These are phyloP conservation scores for Porites lobata DNA, from an alignment of 92 coral and sea anemone genomes.

Conservation along the genomic window DNA sequence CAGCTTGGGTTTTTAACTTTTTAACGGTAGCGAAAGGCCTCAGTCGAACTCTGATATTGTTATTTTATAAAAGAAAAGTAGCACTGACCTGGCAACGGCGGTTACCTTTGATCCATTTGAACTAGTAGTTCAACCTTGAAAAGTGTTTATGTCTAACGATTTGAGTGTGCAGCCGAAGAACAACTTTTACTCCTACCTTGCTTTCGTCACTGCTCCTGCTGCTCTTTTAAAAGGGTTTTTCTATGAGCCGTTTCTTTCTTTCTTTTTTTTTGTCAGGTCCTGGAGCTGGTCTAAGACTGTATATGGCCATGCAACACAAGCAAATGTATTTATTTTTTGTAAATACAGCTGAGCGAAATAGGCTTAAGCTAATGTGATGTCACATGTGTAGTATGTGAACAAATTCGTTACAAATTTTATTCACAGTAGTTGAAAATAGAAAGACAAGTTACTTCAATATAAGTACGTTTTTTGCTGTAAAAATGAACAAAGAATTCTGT, in stretches of 20 bases:
- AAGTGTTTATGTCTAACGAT: too few species aligned
- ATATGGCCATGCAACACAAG: neutral
- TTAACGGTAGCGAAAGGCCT: too few species aligned
- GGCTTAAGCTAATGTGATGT: neutral
- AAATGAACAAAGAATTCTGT: neutral
- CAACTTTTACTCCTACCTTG: neutral
- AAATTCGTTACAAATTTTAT: neutral
- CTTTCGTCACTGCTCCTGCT: neutral
- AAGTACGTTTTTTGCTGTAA: neutral
- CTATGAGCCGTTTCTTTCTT: neutral
- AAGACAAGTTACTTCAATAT: neutral
- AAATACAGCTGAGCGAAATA: neutral
- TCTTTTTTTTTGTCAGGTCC: slow-evolving; percentile 47
- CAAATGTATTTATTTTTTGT: slow-evolving; percentile 15
- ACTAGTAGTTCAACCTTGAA: too few species aligned
- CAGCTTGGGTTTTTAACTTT: too few species aligned
- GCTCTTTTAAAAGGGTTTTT: neutral
- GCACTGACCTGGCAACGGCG: too few species aligned
- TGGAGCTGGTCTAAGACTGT: slow-evolving; percentile 65
- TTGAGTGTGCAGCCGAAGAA: too few species aligned
- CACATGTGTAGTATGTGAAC: neutral
- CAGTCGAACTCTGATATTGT: too few species aligned
- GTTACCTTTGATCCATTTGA: too few species aligned
- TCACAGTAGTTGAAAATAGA: neutral
- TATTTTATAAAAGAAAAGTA: too few species aligned